Base-by-base conservation (phyloP, 2,888 invertebrate species). In the Lasioglossum pauxillum region DNA sequence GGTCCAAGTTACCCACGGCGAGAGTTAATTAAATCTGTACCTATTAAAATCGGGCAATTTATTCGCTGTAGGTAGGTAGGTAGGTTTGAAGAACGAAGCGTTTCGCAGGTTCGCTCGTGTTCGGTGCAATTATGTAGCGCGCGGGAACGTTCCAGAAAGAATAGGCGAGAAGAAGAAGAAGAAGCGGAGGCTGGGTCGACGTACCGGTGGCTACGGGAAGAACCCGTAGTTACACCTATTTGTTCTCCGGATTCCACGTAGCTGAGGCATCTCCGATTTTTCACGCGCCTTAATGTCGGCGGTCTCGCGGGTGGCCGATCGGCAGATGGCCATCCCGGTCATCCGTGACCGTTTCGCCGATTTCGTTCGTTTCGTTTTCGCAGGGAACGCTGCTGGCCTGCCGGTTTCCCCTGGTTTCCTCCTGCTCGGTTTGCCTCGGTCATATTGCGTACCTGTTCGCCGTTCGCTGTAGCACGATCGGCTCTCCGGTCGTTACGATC, bases 221-320 rank as follows among this genome's bases (percentile, higher is more conserved):
- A 82, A 85, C 85, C 64, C 88, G 73, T 82, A 82, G 88, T 91
- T 89, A 87, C 90, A 92, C 88, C 92, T 92, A 91, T 91, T 92
- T 92, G 89, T 91, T 92, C 88, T 90, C 88, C 82, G 82, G 87
- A 87, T 88, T 88, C 88, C 85, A 90, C 84, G 87, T 91, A 90
- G 90, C 88, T 88, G 88, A 90, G 89, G 92, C 91, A 93, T 94
- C 93, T 93, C 92, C 90, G 91, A 94, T 94, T 94, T 89, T 93
- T 94, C 94, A 93, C 93, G 93, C 93, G 90, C 91, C 92, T 93
- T 90, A 91, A 86, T 86, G 57, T 75, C 81, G 57, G 16, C 35
- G 31, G 23, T 84, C 85, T 89, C 82, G 86, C 87, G 88, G 90
- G 88, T 90, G 90, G 91, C 80, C 86, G 80, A 84, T 80, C 67